These are phyloP conservation scores for Diadophis punctatus DNA, from an alignment of 2,113 vertebrate genomes.

Conservation along the genomic window DNA sequence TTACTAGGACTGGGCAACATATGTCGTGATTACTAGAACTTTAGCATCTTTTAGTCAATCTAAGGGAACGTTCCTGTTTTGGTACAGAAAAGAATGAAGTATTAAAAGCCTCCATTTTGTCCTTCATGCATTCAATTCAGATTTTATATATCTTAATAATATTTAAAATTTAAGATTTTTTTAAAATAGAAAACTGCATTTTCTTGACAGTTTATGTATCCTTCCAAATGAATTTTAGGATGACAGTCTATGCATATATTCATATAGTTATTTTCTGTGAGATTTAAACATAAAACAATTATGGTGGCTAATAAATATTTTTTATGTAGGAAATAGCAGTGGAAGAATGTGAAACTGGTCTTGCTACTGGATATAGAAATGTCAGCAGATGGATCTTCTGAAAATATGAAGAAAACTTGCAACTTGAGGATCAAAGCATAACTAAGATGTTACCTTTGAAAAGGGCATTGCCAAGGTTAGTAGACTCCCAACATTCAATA, in stretches of 20 bases:
- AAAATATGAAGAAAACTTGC: conserved; percentile 17
- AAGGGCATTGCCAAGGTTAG: neutral
- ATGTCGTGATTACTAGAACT: neutral
- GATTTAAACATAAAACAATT: neutral
- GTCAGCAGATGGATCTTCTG: conserved; percentile 18
- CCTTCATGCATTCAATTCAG: neutral
- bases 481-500: neutral
- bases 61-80: neutral
- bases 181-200: neutral
- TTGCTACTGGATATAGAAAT: conserved; percentile 15
- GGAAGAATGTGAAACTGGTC: neutral
- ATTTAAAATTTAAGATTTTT: neutral
- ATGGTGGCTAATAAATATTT: neutral
- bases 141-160: neutral
- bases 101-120: neutral
- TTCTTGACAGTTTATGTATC: neutral
- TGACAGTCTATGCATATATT: neutral
- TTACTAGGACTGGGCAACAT: neutral
- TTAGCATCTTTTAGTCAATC: neutral
- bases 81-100: neutral
- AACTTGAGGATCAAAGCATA: neutral
- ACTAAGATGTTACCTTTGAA: neutral
- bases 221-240: neutral
- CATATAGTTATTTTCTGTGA: neutral
- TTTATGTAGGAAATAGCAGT: conserved; percentile 1